Percentiles rank a stretch among this genome's conserved stretches.
phyloP scores from a whole-genome alignment of 2,113 vertebrate species.

The Sylvia atricapilla region DNA sequence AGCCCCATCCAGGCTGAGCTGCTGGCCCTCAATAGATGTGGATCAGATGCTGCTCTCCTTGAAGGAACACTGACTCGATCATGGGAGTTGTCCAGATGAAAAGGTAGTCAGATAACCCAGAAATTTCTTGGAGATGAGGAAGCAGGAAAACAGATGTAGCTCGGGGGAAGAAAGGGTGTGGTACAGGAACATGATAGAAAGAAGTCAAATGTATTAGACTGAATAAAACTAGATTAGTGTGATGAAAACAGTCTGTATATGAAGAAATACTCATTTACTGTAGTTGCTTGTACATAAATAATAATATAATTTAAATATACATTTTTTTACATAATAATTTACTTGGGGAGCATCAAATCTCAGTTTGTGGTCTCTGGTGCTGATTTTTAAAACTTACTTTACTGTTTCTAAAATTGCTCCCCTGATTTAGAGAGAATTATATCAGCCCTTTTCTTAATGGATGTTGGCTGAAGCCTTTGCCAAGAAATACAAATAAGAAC shows the following conservation, averaged over 20 bases:
- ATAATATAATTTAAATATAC: not conserved
- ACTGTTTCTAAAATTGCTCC: not conserved
- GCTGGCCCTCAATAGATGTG: fast-evolving
- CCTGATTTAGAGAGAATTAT: not conserved
- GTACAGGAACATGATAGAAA: not conserved
- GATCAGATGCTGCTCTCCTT: not conserved
- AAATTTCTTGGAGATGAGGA: not conserved
- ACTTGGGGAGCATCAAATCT: not conserved
- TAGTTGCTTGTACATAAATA: not conserved
- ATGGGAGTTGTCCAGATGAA: not conserved
- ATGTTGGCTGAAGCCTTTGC: not conserved
- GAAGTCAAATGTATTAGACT: not conserved
- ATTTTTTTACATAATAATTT: not conserved
- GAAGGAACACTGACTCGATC: not conserved
- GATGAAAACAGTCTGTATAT: not conserved
- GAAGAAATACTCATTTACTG: not conserved
- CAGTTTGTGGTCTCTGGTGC: not conserved
- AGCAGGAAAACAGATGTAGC: not conserved
- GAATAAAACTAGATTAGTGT: not conserved
- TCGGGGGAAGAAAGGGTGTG: not conserved
- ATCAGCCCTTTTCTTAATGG: not conserved
- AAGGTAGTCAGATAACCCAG: not conserved
- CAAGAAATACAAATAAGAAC: not conserved
- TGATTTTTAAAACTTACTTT: not conserved
- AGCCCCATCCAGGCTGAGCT: not conserved